These are phyloP conservation scores for Heliothis virescens DNA, from an alignment of 1,140 invertebrate genomes.

Conservation along the genomic window DNA sequence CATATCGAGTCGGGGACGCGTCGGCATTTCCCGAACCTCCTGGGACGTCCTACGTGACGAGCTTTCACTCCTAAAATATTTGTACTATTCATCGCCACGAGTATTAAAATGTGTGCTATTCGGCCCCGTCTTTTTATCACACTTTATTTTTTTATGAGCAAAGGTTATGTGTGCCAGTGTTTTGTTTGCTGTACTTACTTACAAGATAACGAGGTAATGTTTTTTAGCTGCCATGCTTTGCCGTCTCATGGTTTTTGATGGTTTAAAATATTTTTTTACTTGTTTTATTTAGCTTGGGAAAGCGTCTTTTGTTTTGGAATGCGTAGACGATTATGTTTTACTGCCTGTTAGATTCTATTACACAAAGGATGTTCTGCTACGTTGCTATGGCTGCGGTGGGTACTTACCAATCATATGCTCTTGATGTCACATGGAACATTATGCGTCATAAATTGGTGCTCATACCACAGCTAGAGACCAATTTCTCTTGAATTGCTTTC, in stretches of 20 bases:
- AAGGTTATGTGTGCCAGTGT: not conserved
- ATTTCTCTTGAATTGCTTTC: too few species aligned
- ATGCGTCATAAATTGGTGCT: too few species aligned
- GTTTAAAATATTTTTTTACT: not conserved
- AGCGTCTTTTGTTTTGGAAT: not conserved
- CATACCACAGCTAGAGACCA: too few species aligned
- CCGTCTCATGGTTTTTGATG: not conserved
- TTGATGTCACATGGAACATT: too few species aligned
- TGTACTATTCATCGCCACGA: slow-evolving; percentile 78
- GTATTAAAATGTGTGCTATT: slow-evolving; percentile 75
- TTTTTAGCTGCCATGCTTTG: not conserved
- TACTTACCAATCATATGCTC: too few species aligned
- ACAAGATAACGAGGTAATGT: not conserved
- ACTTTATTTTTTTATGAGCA: slow-evolving; percentile 51
- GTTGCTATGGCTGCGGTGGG: too few species aligned
- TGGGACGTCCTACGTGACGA: slow-evolving; percentile 75
- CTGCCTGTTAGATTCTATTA: too few species aligned
- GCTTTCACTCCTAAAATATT: slow-evolving; percentile 77
- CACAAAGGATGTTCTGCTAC: too few species aligned
- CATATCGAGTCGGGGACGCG: slow-evolving; percentile 72
- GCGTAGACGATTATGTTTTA: too few species aligned
- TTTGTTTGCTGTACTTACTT: not conserved
- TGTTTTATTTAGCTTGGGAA: too few species aligned
- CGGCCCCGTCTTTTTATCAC: slow-evolving; percentile 62
- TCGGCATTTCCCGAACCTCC: slow-evolving; percentile 76